Base-by-base conservation (phyloP, 2,888 invertebrate species). In the Pasiphila rectangulata region DNA sequence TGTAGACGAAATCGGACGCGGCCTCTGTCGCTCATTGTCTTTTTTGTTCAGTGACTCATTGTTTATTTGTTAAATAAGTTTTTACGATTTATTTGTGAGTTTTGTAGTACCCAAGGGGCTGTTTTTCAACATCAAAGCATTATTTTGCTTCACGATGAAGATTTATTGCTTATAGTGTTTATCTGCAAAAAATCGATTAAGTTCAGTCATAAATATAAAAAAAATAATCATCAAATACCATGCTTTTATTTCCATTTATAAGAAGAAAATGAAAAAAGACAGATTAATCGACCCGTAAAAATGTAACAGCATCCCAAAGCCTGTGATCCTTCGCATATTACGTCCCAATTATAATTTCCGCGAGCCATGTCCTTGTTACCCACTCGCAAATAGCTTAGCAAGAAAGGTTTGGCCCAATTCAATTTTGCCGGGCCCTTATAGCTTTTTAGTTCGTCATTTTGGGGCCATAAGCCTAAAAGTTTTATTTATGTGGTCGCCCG, bases 301-400 rank as follows among this genome's bases (percentile, higher is more conserved):
- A 64, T 59, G 67, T 61, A 48, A 59, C 58, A 64, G 58, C 61
- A 58, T 59, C 56, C 59, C 59, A 58, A 67, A 66, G 61, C 65
- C 65, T 65, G 59, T 67, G 75, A 74, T 77, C 64, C 73, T 77
- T 72, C 73, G 71, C 72, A 78, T 83, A 79, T 79, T 77, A 75
- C 74, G 74, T 68, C 74, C 79, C 82, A 82, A 83, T 83, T 83
- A 83, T 79, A 77, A 83, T 82, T 76, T 75, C 70, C 70, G 69
- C 57, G 65, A 63, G 64, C 69, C 43, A 35, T 49, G 70, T 65
- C 73, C 80, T 79, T 78, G 77, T 76, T 77, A 75, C 69, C 75
- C 73, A 79, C 72, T 79, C 71, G 69, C 77, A 82, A 82, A 83
- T 82, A 79, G 80, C 82, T 82, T 80, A 81, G 79, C 71, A 72